Evolutionary conservation across 2,888 invertebrate genomes (phyloP), one percentile per base, ranked within the genome.

Genomic region (Lepidocyrtoides sp.): DNA sequence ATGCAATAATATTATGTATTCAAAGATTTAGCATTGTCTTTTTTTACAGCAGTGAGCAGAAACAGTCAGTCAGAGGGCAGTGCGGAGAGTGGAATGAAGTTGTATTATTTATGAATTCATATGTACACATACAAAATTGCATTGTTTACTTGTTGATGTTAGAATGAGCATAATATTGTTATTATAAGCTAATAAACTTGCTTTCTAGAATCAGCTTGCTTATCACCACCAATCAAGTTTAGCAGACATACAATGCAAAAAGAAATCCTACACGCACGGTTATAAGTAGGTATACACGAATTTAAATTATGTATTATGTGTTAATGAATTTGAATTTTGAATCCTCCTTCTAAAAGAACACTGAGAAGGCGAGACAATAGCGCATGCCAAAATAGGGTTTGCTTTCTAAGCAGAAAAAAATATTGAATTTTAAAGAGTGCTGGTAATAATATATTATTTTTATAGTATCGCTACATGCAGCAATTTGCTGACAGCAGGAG

Each of bases 231-330:
- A n/a, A n/a, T n/a, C n/a, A n/a, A n/a, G n/a, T n/a, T n/a, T n/a
- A n/a, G n/a, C n/a, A n/a, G n/a, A 57, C 57, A 8, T 20, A 17
- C 57, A 1, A 17, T 57, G 8, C 57, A n/a, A 17, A 20, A 57
- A 57, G 14, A 2, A 1, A 17, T 3, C 7, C 3, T n/a, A n/a
- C 17, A 17, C n/a, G 17, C 17, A 20, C 2, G 10, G 7, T 57
- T n/a, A 20, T 48, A 48, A 48, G 12, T 14, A 48, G 14, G 54
- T 54, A 17, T 26, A 23, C 26, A 23, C 4, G 23, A 14, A 23
- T 57, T 41, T 57, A 81, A 81, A 81, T 81, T 81, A 82, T 63
- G 60, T 17, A 82, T 82, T 82, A 82, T 82, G 63, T 82, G 82
- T 26, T 82, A 82, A 82, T 82, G 60, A 82, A 44, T 60, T 36